Evolutionary conservation across 2,888 invertebrate species (phyloP), one percentile per base, ranked within the genome.

Genomic region (Allolobophora icterica): DNA sequence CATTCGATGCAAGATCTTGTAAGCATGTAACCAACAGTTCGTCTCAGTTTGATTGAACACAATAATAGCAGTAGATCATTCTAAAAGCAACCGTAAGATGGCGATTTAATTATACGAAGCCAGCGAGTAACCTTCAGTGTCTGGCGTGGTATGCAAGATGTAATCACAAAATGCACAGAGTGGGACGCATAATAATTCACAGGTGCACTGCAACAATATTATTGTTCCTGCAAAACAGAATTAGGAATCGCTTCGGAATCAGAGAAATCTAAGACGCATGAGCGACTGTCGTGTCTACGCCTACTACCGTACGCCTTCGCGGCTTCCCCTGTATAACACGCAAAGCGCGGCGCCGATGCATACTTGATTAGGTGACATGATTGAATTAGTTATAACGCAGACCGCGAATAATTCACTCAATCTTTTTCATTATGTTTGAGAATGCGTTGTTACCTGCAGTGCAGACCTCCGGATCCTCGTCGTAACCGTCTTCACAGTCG

Each of bases 401-500:
- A 71, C 71, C 6, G 11, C n/a, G 8, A n/a, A 30, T 71, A 71
- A 71, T 71, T 71, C 71, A n/a, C 0, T 71, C 71, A 71, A 30
- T 52, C n/a, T 30, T 71, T 71, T n/a, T 8, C 71, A 71, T 71
- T 71, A n/a, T 71, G 13, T 71, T 71, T 71, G 52, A 52, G 52
- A 52, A 52, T 52, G 52, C 42, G 17, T 13, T 52, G 52, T 15
- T 38, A 95, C 95, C 93, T 90, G 94, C 94, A 89, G 94, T 94
- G 92, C 95, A 95, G 84, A 95, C 93, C 83, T 94, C 94, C 89
- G 93, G 93, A 91, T 94, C 94, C 92, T 95, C 95, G 91, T 95
- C 95, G 92, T 94, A 94, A 35, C 94, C 94, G 90, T 94, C 94
- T 13, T 94, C 94, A 92, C 95, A 95, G 91, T 95, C 94, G 21